Conservation (phyloP, 2,888 invertebrate genomes). For the Tachystola acroxantha region DNA sequence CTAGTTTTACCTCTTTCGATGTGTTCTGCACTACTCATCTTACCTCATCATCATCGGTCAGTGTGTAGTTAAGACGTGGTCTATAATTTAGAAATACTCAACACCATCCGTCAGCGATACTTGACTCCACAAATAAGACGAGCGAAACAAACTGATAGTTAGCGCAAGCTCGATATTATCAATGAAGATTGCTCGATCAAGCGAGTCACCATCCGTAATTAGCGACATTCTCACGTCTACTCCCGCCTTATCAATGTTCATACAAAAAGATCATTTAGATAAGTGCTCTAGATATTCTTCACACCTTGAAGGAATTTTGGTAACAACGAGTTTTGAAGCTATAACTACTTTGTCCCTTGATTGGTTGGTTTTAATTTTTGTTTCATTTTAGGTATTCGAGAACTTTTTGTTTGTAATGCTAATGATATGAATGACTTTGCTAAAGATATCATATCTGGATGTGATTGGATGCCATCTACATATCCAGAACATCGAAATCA, state of each 20-base stretch:
- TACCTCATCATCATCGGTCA: slow-evolving; percentile 4
- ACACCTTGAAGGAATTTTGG: slow-evolving; percentile 20
- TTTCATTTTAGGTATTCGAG: no score
- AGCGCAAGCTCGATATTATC: slow-evolving; percentile 6
- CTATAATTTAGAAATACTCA: slow-evolving; percentile 11
- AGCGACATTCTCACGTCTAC: slow-evolving; percentile 40
- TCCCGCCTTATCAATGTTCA: slow-evolving; percentile 22
- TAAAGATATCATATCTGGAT: no score
- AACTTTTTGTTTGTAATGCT: no score
- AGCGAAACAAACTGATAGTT: slow-evolving; percentile 4
- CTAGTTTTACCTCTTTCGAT: slow-evolving; percentile 4
- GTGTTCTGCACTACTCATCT: background rate
- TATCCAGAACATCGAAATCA: no score
- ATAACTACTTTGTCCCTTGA: no score
- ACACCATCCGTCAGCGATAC: slow-evolving; percentile 7
- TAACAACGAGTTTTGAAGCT: no score
- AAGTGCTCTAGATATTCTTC: slow-evolving; percentile 20
- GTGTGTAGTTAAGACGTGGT: background rate
- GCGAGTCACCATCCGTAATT: slow-evolving; percentile 44
- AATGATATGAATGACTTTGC: no score
- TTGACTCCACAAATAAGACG: slow-evolving; percentile 8
- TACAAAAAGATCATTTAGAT: slow-evolving; percentile 18
- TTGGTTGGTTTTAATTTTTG: no score
- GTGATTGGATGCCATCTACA: no score
- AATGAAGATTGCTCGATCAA: slow-evolving; percentile 21